Conservation (phyloP, 2,113 vertebrate species). For the Myotis lucifugus region DNA sequence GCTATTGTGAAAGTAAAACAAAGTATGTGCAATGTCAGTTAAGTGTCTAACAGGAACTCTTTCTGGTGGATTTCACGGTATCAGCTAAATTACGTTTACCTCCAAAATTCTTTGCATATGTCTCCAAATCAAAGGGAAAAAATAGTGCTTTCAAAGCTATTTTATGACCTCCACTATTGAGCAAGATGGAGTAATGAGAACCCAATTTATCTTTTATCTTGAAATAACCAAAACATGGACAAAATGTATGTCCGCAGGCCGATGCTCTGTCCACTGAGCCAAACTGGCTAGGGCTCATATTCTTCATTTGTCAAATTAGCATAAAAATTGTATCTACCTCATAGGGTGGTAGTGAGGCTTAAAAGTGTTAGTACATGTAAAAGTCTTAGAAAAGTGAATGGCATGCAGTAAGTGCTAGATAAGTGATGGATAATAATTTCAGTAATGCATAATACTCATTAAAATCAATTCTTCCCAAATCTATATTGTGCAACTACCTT, state of each 20-base stretch:
- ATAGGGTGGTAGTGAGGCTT: not conserved
- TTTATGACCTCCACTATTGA: not conserved
- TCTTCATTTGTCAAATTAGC: not conserved
- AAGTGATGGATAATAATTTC: not conserved
- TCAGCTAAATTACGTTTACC: constrained; percentile 52
- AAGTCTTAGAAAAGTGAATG: not conserved
- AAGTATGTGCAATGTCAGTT: not conserved
- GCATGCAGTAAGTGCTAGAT: not conserved
- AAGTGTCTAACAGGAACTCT: not conserved
- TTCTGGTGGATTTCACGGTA: not conserved
- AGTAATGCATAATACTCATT: not conserved
- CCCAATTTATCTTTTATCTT: not conserved
- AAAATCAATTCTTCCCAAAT: constrained; percentile 15
- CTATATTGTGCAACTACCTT: not conserved
- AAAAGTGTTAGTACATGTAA: not conserved
- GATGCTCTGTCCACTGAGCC: too few relatives aligned
- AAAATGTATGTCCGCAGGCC: not conserved
- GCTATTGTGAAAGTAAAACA: constrained; percentile 20
- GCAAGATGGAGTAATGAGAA: constrained; percentile 1
- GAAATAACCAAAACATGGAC: constrained; percentile 13
- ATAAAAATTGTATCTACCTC: not conserved
- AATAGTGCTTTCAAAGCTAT: constrained; percentile 2
- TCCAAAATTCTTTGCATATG: not conserved
- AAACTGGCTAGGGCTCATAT: too few relatives aligned
- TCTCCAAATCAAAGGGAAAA: not conserved